Percentiles rank a stretch among this genome's conserved stretches.
Conservation (phyloP, 1,140 invertebrate species). For the Paralvinella palmiformis region DNA sequence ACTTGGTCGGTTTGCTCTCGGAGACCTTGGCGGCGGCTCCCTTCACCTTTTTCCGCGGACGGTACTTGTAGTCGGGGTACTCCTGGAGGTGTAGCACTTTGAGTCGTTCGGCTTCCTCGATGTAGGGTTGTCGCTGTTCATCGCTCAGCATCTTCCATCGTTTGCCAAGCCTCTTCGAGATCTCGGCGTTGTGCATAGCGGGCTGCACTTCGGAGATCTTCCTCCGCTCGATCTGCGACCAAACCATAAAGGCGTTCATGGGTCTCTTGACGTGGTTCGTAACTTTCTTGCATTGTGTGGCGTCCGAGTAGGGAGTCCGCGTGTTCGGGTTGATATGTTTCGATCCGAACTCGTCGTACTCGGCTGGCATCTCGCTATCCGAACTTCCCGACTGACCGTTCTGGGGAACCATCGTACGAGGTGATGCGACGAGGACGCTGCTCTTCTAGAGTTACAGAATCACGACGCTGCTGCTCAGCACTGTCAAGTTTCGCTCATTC, state of each 20-base stretch:
- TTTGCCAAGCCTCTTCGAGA: constrained; percentile 95
- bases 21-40: constrained; percentile 22
- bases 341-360: constrained; percentile 1
- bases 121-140: constrained; percentile 95
- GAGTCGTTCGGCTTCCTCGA: constrained; percentile 94
- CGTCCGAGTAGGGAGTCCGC: constrained; percentile 89
- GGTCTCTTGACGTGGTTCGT: constrained; percentile 57
- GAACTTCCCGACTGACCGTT: not conserved
- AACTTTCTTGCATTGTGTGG: constrained; percentile 65
- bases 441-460: too few relatives aligned
- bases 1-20: constrained; percentile 23
- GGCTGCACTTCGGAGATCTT: constrained; percentile 93
- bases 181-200: constrained; percentile 99
- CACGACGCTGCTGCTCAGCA: too few relatives aligned
- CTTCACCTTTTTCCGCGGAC: constrained; percentile 42
- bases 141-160: constrained; percentile 98
- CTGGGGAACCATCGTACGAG: not conserved
- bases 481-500: too few relatives aligned
- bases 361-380: not conserved
- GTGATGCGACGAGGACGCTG: not conserved
- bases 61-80: constrained; percentile 96
- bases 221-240: constrained; percentile 74
- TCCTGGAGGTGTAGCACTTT: constrained; percentile 99
- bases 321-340: constrained; percentile 71
- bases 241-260: constrained; percentile 51